These are phyloP conservation scores for Anthophora plumipes DNA, from an alignment of 2,888 invertebrate genomes.

Conservation along the genomic window DNA sequence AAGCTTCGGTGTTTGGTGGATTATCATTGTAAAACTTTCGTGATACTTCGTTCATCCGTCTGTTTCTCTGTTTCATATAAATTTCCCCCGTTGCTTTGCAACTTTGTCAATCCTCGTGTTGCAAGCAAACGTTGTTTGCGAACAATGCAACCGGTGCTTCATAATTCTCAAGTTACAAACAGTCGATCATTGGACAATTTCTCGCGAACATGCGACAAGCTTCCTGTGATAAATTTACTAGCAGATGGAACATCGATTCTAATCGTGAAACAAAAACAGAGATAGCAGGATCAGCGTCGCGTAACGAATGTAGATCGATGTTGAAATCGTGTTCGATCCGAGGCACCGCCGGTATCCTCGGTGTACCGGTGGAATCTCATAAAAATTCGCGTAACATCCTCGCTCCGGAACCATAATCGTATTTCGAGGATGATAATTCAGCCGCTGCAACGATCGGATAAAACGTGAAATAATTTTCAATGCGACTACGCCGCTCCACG, in stretches of 20 bases:
- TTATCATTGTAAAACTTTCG: too few relatives aligned
- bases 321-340: constrained; percentile 27
- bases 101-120: background rate
- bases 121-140: background rate
- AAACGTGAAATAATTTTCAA: constrained; percentile 55
- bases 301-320: constrained; percentile 39
- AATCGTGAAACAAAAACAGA: background rate
- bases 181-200: too few relatives aligned
- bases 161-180: background rate
- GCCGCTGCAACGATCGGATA: constrained; percentile 30
- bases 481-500: background rate
- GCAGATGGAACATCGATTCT: constrained; percentile 15
- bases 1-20: too few relatives aligned
- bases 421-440: constrained; percentile 52
- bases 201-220: background rate
- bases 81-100: constrained; percentile 53
- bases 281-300: background rate
- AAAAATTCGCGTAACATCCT: constrained; percentile 51
- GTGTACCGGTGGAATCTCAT: constrained; percentile 20
- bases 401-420: constrained; percentile 36
- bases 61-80: background rate
- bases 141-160: too few relatives aligned
- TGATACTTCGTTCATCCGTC: too few relatives aligned
- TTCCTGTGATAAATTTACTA: background rate
- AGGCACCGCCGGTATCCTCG: background rate